Evolutionary conservation across 2,888 invertebrate genomes (phyloP), one percentile per base, ranked within the genome.

Genomic region (Halocaridina rubra): DNA sequence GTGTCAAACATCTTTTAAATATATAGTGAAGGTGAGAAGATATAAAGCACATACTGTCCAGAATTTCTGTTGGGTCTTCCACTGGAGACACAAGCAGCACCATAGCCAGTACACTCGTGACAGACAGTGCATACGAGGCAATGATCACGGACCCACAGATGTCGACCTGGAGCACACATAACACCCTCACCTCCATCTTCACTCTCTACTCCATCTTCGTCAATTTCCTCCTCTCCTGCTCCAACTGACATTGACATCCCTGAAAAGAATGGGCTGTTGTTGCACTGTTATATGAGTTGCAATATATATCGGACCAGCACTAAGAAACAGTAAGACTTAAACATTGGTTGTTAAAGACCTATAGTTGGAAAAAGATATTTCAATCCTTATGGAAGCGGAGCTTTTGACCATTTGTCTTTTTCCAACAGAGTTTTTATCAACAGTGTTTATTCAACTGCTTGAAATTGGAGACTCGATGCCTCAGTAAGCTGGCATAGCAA

Each of bases 21-120:
- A n/a, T n/a, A n/a, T n/a, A n/a, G n/a, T n/a, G n/a, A n/a, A n/a
- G n/a, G n/a, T n/a, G n/a, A n/a, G n/a, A n/a, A n/a, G n/a, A n/a
- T n/a, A n/a, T n/a, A n/a, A n/a, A 7, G 7, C 80, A 94, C 96
- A 94, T 91, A 96, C 96, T 95, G 94, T 90, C 96, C 96, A n/a
- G 96, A 95, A 90, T 95, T 93, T 88, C 97, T 93, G 89, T 96
- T 95, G 0, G 95, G 94, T 89, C 95, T 92, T 89, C 94, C 93
- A 80, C 95, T 94, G 89, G 94, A 94, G 84, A 96, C 92, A 91
- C 97, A 98, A 74, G 94, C 94, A 88, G 94, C 94, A 74, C 96
- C 96, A 91, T 97, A 97, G 1, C 98, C 98, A 0, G 98, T 98
- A 90, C 98, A 98, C 90, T 98, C 96, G 8, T 95, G 93, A 90